These are phyloP conservation scores for Emmelina monodactyla DNA, from an alignment of 2,888 invertebrate genomes.

Conservation along the genomic window DNA sequence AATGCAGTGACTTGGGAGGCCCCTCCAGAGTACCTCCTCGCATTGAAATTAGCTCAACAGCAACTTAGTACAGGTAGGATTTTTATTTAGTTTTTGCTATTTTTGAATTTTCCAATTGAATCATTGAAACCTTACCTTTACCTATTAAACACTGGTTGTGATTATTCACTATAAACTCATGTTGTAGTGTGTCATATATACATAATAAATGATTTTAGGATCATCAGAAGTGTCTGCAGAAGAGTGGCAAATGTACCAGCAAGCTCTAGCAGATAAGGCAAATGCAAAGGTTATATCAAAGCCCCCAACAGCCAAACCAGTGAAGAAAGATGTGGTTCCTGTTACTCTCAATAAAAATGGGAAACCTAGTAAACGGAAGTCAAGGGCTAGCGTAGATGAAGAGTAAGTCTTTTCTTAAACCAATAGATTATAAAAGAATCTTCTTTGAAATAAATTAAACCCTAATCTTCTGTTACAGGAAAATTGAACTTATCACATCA, in stretches of 20 bases:
- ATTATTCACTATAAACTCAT: too few relatives aligned
- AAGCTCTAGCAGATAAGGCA: slow-evolving; percentile 47
- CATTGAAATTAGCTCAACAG: slow-evolving; percentile 50
- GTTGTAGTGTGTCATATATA: too few relatives aligned
- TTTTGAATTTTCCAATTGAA: too few relatives aligned
- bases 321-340: slow-evolving; percentile 18
- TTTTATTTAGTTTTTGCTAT: too few relatives aligned
- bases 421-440: too few relatives aligned
- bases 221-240: slow-evolving; percentile 49
- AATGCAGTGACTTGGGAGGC: slow-evolving; percentile 71
- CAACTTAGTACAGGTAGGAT: slow-evolving; percentile 37
- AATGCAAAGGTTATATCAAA: slow-evolving; percentile 25
- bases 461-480: slow-evolving; percentile 46
- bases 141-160: too few relatives aligned
- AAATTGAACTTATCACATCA: slow-evolving; percentile 66
- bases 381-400: slow-evolving; percentile 35
- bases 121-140: too few relatives aligned
- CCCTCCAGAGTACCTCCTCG: slow-evolving; percentile 57
- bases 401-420: slow-evolving; percentile 37
- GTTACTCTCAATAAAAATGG: neutral
- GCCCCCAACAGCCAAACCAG: slow-evolving; percentile 18
- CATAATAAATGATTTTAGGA: slow-evolving; percentile 25
- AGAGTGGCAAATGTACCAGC: slow-evolving; percentile 57
- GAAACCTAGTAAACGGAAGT: slow-evolving; percentile 4
- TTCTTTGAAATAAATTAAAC: too few relatives aligned